phyloP scores from a whole-genome alignment of 2,113 vertebrate species.

The Protobothrops mucrosquamatus region DNA sequence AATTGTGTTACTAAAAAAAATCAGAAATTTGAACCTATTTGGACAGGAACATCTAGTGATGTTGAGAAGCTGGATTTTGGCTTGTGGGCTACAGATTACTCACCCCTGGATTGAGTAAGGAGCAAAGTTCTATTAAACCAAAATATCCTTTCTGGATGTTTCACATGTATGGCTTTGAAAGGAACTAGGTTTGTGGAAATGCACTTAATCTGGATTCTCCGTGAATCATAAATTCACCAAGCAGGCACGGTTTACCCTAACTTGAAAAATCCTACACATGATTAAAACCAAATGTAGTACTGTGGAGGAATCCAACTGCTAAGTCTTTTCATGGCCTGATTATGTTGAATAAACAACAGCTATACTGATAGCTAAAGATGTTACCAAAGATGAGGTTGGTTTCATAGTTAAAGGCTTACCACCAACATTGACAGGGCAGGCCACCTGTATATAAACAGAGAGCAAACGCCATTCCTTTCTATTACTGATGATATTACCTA shows the following conservation, averaged over 20 bases:
- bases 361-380: not conserved
- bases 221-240: not conserved
- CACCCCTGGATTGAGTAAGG: not conserved
- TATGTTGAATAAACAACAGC: not conserved
- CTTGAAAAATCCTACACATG: not conserved
- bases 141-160: not conserved
- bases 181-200: not conserved
- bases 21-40: not conserved
- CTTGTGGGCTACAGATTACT: not conserved
- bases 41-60: not conserved
- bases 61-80: not conserved
- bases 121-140: not conserved
- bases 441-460: not conserved
- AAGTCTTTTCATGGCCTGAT: not conserved
- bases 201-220: not conserved
- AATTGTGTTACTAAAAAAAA: not conserved
- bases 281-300: not conserved
- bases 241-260: not conserved
- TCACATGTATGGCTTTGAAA: not conserved
- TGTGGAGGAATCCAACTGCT: not conserved
- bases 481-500: not conserved
- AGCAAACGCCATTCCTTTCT: not conserved
- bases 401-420: not conserved
- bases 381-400: not conserved
- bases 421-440: not conserved